Evolutionary conservation across 2,113 vertebrate species (phyloP).

Genomic region (Amazona vittata): DNA sequence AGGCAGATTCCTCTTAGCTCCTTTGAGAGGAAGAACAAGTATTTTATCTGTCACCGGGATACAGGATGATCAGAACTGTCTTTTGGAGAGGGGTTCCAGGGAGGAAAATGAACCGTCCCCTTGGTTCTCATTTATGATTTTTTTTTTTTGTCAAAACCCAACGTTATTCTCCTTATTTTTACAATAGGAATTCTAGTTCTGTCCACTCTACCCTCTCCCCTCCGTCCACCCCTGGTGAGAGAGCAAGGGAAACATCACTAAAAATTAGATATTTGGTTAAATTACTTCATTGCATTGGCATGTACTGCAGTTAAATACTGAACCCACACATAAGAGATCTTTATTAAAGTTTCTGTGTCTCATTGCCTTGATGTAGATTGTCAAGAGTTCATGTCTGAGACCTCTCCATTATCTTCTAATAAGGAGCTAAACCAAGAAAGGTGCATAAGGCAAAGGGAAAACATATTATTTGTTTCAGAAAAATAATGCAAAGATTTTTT

Average conservation of each 20-base stretch:
- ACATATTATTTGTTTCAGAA: background rate
- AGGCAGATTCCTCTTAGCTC: background rate
- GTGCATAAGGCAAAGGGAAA: background rate
- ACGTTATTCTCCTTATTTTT: background rate
- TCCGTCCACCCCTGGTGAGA: background rate
- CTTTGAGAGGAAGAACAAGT: background rate
- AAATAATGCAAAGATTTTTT: background rate
- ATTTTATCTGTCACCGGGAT: background rate
- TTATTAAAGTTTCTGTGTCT: background rate
- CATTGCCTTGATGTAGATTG: background rate
- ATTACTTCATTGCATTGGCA: background rate
- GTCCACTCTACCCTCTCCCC: background rate
- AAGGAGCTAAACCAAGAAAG: background rate
- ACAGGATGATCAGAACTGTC: background rate
- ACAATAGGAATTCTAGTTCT: background rate
- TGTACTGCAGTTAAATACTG: background rate
- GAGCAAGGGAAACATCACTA: background rate
- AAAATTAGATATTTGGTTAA: background rate
- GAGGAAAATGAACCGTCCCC: background rate
- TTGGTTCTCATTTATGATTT: background rate
- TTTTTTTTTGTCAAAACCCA: background rate
- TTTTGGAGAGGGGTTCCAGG: background rate
- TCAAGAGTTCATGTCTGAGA: background rate
- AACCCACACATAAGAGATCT: background rate
- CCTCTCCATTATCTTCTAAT: background rate